phyloP scores from a whole-genome alignment of 2,113 vertebrate genomes.

The Peromyscus polionotus region DNA sequence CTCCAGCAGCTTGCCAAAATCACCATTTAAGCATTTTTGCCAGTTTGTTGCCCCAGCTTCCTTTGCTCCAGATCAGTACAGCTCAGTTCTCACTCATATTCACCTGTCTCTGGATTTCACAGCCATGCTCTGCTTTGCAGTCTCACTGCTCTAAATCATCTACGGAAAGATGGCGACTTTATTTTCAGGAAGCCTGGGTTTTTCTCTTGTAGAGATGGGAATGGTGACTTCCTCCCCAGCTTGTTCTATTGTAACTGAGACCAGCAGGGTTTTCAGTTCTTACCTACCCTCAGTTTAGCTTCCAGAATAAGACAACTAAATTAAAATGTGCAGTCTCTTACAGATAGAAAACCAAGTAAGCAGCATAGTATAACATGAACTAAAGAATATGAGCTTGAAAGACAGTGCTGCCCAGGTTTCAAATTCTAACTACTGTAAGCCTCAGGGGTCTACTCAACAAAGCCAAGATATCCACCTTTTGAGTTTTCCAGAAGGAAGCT shows the following conservation, averaged over 20 bases:
- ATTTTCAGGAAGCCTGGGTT: neutral
- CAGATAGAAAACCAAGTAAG: conserved; percentile 53
- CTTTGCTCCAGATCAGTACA: neutral
- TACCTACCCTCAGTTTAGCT: neutral
- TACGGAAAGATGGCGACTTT: neutral
- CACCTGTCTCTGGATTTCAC: neutral
- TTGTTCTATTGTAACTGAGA: neutral
- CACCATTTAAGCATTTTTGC: neutral
- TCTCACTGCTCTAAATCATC: neutral
- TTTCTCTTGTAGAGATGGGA: neutral
- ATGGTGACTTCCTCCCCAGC: neutral
- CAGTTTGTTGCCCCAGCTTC: neutral
- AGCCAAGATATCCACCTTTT: neutral
- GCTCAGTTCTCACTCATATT: neutral
- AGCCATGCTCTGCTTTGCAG: neutral
- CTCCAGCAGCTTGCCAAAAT: neutral
- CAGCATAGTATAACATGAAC: neutral
- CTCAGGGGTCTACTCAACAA: neutral
- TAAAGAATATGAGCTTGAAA: neutral
- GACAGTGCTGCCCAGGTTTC: neutral
- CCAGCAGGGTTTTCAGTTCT: conserved; percentile 15
- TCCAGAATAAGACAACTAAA: conserved; percentile 60
- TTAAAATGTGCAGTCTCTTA: conserved; percentile 28
- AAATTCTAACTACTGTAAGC: neutral
- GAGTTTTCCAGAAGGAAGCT: neutral